Evolutionary conservation across 2,113 vertebrate genomes (phyloP), one percentile per base, ranked within the genome.

Genomic region (Hypomesus transpacificus): DNA sequence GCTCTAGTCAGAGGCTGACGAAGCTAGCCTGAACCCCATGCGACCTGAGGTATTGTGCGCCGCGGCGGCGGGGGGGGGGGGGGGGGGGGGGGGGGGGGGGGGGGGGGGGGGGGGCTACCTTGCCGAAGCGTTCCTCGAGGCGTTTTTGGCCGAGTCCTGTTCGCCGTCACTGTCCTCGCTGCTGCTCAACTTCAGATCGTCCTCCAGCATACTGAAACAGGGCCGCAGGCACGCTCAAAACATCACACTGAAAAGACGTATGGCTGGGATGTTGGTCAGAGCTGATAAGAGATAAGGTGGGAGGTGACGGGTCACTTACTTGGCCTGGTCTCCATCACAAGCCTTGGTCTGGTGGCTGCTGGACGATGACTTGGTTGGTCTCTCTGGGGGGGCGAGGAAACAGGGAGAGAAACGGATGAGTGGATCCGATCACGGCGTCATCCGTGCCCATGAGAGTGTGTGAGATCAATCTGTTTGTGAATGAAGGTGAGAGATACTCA

Each of bases 161-260:
- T 98, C 97, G 78, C 89, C 95, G 85, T 99, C 97, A 74, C 97
- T 98, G 86, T 99, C 97, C 89, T 99, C 97, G 65, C 95, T 98
- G 89, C 96, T 99, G 93, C 96, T 99, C 7, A 99, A 91, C 80
- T 95, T 98, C 86, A 99, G 92, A 90, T 99, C 97, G 85, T 98
- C 95, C 87, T 96, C 95, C 87, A 99, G 90, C 91, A 91, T 94
- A 75, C 97, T 98, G 71, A 72, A 75, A 71, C 77, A 87, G 5
- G 24, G 39, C 18, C 18, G 8, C 17, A n/a, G 17, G n/a, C 16
- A n/a, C 16, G 17, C 31, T 34, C 16, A 56, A 17, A 56, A 18
- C 54, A 9, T 4, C 14, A 54, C 53, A 54, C 53, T 34, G 31
- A 11, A 7, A 46, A 46, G 39, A 46, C 9, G 39, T 11, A 46